phyloP scores from a whole-genome alignment of 2,113 vertebrate genomes.

The Erpornis zantholeuca region DNA sequence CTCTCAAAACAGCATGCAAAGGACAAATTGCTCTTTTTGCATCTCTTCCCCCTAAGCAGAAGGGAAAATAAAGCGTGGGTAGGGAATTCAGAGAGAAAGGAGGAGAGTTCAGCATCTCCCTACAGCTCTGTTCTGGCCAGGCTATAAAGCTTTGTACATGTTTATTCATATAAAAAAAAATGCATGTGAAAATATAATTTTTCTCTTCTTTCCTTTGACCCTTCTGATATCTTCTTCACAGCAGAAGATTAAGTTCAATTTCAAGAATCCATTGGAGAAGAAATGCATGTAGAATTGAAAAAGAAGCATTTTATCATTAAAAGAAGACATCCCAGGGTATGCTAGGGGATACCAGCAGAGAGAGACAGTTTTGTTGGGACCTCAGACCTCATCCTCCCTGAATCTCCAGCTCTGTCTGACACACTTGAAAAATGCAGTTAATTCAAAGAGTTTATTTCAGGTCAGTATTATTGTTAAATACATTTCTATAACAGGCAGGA shows the following conservation, averaged over 20 bases:
- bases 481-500: slow-evolving; percentile 39
- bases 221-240: slow-evolving; percentile 50
- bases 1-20: slow-evolving; percentile 36
- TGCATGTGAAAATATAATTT: slow-evolving; percentile 6
- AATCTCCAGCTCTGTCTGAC: slow-evolving; percentile 53
- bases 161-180: slow-evolving; percentile 12
- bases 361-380: slow-evolving; percentile 19
- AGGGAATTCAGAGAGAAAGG: background rate
- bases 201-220: slow-evolving; percentile 55
- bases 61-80: background rate
- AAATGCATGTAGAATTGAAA: slow-evolving; percentile 55
- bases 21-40: slow-evolving; percentile 49
- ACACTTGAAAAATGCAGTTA: slow-evolving; percentile 63
- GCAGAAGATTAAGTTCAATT: slow-evolving; percentile 66
- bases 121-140: background rate
- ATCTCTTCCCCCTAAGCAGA: slow-evolving; percentile 19
- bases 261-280: slow-evolving; percentile 55
- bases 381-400: slow-evolving; percentile 24
- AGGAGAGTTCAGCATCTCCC: background rate
- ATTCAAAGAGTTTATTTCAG: slow-evolving; percentile 67
- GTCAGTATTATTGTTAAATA: slow-evolving; percentile 5
- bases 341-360: slow-evolving; percentile 24
- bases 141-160: background rate
- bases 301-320: slow-evolving; percentile 57
- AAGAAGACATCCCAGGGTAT: background rate